Percentiles rank a stretch among this genome's conserved stretches.
Evolutionary conservation across 1,140 invertebrate species (phyloP).

Genomic region (Pseudachorutes palmiensis): DNA sequence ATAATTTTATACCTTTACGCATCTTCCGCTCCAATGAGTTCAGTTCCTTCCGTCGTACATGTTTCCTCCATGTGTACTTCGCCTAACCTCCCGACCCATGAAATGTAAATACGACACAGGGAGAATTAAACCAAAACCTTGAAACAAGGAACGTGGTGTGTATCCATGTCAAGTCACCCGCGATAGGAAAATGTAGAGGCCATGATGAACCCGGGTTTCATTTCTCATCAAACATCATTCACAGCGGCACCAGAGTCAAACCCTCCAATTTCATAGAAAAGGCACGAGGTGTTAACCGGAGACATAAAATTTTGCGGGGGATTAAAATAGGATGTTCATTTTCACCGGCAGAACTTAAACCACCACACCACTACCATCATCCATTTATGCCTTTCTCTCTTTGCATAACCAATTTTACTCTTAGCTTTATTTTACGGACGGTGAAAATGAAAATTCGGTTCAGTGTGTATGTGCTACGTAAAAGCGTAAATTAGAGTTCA

Average conservation of each 20-base stretch:
- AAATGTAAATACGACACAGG: background rate
- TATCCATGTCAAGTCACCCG: background rate
- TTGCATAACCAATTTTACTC: background rate
- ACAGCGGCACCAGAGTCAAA: too few relatives aligned
- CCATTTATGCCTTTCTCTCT: too few relatives aligned
- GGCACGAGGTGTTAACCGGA: background rate
- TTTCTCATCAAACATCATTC: background rate
- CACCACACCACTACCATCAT: too few relatives aligned
- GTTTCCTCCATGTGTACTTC: background rate
- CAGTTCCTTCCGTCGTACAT: background rate
- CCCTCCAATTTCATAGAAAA: background rate
- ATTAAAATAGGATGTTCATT: background rate
- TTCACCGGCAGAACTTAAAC: too few relatives aligned
- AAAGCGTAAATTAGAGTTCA: too few relatives aligned
- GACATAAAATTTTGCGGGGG: background rate
- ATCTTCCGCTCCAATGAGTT: background rate
- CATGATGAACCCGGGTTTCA: background rate
- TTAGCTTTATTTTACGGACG: too few relatives aligned
- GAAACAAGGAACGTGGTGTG: background rate
- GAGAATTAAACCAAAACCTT: background rate
- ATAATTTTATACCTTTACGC: constrained; percentile 7
- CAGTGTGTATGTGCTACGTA: too few relatives aligned
- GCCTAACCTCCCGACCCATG: background rate
- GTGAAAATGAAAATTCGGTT: too few relatives aligned
- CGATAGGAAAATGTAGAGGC: background rate